Evolutionary conservation across 2,797 vertebrate genomes (phyloP), one percentile per base, ranked within the genome.

Genomic region (Epinephelus awoara): DNA sequence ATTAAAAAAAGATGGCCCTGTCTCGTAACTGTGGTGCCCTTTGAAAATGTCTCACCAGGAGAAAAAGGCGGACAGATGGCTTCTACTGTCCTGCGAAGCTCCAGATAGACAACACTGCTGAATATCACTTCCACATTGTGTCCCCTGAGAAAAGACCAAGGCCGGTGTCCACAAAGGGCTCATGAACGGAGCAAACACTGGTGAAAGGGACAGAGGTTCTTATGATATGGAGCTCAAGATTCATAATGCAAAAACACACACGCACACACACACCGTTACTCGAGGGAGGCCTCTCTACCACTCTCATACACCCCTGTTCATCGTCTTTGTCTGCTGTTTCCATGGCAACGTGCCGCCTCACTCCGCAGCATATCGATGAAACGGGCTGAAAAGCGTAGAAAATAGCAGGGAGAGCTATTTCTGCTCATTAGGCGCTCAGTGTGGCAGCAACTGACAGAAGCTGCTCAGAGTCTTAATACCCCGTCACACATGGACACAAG

Each of bases 261-360:
- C 64, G 70, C 50, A 47, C 76, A 59, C 19, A 44, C 42, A 23
- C 59, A 70, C 51, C 9, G n/a, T 62, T 56, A 59, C 79, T 79
- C 47, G 0, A 79, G 80, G 80, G 85, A 91, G 82, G 67, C 65
- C 72, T 62, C 72, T 75, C 68, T 63, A n/a, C 74, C 54, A 61
- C 78, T 77, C 54, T 1, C 81, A 65, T 68, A 74, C 79, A 79
- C 73, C 74, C 72, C 59, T 44, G 78, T 76, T 88, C 64, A 27
- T 70, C 54, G 69, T 71, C 90, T 91, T 91, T 88, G 86, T 88
- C 93, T 93, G 79, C 88, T 90, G 94, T 95, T 94, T 92, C 93
- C 93, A 94, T 94, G 90, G 91, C 80, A 91, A 95, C 93, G 8
- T 75, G 76, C 90, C 83, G 80, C 85, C 85, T 85, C 85, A 62